Base-by-base conservation (phyloP, 2,113 vertebrate genomes). In the Ailurus styani region DNA sequence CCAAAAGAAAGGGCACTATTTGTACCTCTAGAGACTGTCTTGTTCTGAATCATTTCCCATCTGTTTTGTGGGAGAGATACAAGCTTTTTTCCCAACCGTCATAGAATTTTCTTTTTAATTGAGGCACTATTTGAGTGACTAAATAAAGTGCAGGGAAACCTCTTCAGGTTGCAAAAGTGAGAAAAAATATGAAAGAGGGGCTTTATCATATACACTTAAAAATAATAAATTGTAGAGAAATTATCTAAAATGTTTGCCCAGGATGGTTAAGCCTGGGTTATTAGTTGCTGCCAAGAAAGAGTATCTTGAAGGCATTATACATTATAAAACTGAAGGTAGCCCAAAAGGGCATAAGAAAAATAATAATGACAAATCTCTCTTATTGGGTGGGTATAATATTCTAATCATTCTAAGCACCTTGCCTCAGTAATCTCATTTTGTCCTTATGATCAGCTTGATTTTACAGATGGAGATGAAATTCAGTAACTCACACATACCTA, bases 21-120 rank as follows among this genome's bases (percentile, higher is more conserved):
- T 97, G 81, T 73, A 86, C 85, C 77, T 91, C 66, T 68, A 94
- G 91, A 85, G 81, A 62, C 40, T 47, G 45, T 82, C 95, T 90
- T 85, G 57, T 70, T 95, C 88, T 85, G 52, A 93, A 94, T 95
- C 81, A 94, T 57, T 94, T 95, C 47, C 91, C 93, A 91, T 95
- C 88, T 95, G 95, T 84, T 96, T 95, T 93, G 83, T 85, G 95
- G 87, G 57, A 93, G 64, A 94, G 50, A 93, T 7, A 79, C 37
- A 95, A 95, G 54, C 60, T 45, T 68, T 72, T 60, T 47, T 55
- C 57, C 29, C 14, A 52, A 20, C 12, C 20, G 70, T 42, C n/a
- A 45, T 12, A 23, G 52, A 96, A 81, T 90, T 88, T 97, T 87
- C n/a, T 45, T 42, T 45, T 96, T 86, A 73, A 92, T 42, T 27